Percentiles rank a stretch among this genome's conserved stretches.
phyloP scores from a whole-genome alignment of 2,113 vertebrate genomes.

The Puffinus mauretanicus region DNA sequence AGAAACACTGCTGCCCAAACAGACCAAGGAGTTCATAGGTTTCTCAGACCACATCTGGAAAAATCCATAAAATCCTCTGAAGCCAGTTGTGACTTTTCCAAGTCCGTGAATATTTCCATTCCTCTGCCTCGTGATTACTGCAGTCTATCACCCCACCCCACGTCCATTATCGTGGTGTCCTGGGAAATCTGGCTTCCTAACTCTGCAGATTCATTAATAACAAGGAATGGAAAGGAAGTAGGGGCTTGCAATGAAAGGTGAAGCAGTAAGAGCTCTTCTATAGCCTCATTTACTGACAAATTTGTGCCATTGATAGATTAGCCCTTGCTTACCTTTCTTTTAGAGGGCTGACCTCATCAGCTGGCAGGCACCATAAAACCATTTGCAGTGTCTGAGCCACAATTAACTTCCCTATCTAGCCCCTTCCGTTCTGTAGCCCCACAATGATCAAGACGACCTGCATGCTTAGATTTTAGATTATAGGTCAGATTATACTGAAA shows the following conservation, averaged over 20 bases:
- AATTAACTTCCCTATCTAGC: not conserved
- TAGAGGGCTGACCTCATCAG: constrained; percentile 11
- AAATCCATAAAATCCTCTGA: not conserved
- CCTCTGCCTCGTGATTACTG: not conserved
- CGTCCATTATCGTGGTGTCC: not conserved
- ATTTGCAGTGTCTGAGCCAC: not conserved
- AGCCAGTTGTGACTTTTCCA: not conserved
- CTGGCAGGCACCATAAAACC: not conserved
- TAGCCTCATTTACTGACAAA: not conserved
- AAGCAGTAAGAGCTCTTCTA: not conserved
- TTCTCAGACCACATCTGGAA: not conserved
- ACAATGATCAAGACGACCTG: not conserved
- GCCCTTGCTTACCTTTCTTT: constrained; percentile 11
- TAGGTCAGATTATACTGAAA: not conserved
- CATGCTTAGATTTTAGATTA: constrained; percentile 13
- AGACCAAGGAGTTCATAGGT: not conserved
- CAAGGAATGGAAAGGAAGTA: not conserved
- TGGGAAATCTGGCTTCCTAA: not conserved
- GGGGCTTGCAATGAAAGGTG: not conserved
- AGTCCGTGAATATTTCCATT: not conserved
- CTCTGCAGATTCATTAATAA: not conserved
- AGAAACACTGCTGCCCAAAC: not conserved
- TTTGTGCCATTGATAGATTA: constrained; percentile 10
- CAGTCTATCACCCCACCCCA: not conserved
- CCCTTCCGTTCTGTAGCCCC: not conserved